Evolutionary conservation across 2,888 invertebrate genomes (phyloP), one percentile per base, ranked within the genome.

Genomic region (Andrena camellia): DNA sequence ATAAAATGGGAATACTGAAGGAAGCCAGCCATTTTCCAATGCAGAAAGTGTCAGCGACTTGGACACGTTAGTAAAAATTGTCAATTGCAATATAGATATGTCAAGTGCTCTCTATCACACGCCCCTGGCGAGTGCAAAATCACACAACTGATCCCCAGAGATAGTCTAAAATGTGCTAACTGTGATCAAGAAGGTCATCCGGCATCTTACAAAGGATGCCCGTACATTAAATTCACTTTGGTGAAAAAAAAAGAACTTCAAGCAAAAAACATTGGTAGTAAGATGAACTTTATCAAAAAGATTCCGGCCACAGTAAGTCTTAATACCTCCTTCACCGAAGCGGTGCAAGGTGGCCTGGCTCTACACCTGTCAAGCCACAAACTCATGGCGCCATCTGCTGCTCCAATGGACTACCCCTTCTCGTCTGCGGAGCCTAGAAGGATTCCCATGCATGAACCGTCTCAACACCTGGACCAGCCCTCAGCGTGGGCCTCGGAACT

Each of bases 21-120:
- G 10, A 62, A 62, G n/a, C 17, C 42, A n/a, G n/a, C n/a, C n/a
- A n/a, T n/a, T n/a, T n/a, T n/a, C n/a, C n/a, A n/a, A n/a, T n/a
- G n/a, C n/a, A n/a, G n/a, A n/a, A n/a, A n/a, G n/a, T n/a, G n/a
- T n/a, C 42, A 63, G 13, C n/a, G 63, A 10, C 35, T 63, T 5
- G 63, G 63, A 7, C 35, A 63, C 7, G 33, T 42, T 13, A 63
- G 63, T 7, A 42, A 8, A 7, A 63, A 63, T 35, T 63, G 63
- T 20, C 20, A 63, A 5, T 2, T 63, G n/a, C 63, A 20, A 4
- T 63, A 10, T 10, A 3, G 42, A 0, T 63, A 42, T 7, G 63
- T 63, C 1, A 63, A 63, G 20, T 63, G 63, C 10, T 42, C 63
- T 1, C 63, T 35, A 1, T 35, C 63, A 0, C 63, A 63, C 42